These are phyloP conservation scores for Agrochola circellaris DNA, from an alignment of 2,888 invertebrate genomes.

Conservation along the genomic window DNA sequence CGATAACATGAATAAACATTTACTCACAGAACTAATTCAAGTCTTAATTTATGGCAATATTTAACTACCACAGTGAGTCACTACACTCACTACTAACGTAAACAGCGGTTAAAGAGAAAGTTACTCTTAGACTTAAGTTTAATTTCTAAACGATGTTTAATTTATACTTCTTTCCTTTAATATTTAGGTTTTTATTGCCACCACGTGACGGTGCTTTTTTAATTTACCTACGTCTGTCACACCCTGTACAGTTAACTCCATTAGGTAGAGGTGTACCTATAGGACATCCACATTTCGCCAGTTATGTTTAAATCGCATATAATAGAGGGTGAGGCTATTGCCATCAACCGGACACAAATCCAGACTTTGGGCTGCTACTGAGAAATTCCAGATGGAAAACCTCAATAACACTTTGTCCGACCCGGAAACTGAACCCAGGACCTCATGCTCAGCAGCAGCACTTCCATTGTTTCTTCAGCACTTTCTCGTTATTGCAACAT, in stretches of 20 bases:
- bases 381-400: too few relatives aligned
- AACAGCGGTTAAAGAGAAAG: constrained; percentile 37
- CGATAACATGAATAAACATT: constrained; percentile 2
- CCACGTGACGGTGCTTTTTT: not conserved
- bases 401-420: too few relatives aligned
- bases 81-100: not conserved
- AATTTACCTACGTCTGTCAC: not conserved
- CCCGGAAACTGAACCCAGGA: too few relatives aligned
- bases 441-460: too few relatives aligned
- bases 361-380: too few relatives aligned
- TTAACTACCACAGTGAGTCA: not conserved
- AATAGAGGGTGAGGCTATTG: too few relatives aligned
- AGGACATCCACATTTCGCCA: not conserved
- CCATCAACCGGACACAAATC: too few relatives aligned
- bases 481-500: too few relatives aligned
- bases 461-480: too few relatives aligned
- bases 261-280: too few relatives aligned
- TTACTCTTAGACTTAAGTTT: constrained; percentile 6
- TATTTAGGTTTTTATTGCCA: not conserved
- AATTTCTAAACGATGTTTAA: constrained; percentile 30
- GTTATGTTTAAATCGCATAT: not conserved
- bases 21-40: not conserved
- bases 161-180: not conserved
- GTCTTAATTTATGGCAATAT: not conserved
- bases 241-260: too few relatives aligned